Evolutionary conservation across 2,888 invertebrate species (phyloP).

Genomic region (Tenthredo notha): DNA sequence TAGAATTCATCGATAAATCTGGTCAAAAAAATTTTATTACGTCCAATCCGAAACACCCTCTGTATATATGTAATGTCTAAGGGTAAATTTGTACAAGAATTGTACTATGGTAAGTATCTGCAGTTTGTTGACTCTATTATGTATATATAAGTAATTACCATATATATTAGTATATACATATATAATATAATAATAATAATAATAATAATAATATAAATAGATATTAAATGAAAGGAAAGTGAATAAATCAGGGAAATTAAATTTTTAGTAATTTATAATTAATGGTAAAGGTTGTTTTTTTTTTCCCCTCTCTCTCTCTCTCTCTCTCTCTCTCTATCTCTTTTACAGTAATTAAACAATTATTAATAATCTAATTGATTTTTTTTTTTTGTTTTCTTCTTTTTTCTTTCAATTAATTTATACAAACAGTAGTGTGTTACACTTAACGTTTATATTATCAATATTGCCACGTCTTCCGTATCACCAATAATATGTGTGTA

Average conservation of each 20-base stretch:
- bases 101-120: slow-evolving; percentile 33
- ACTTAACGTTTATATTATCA: slow-evolving; percentile 17
- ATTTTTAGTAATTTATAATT: slow-evolving; percentile 76
- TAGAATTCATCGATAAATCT: too few species aligned
- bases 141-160: neutral
- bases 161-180: too few species aligned
- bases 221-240: slow-evolving; percentile 8
- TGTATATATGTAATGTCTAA: neutral
- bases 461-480: too few species aligned
- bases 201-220: neutral
- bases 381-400: slow-evolving; percentile 61
- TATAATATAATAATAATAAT: neutral
- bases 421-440: slow-evolving; percentile 53
- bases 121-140: neutral
- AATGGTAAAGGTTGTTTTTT: slow-evolving; percentile 74
- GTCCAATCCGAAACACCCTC: too few species aligned
- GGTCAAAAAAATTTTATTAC: too few species aligned
- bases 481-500: slow-evolving; percentile 2
- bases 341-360: slow-evolving; percentile 76
- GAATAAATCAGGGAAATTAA: slow-evolving; percentile 9
- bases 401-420: slow-evolving; percentile 55
- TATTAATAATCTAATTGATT: slow-evolving; percentile 76
- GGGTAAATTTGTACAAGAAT: slow-evolving; percentile 46
- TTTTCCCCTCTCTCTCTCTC: slow-evolving; percentile 57
- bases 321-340: slow-evolving; percentile 72